These are phyloP conservation scores for Temnothorax curvispinosus DNA, from an alignment of 1,140 invertebrate species.

Conservation along the genomic window DNA sequence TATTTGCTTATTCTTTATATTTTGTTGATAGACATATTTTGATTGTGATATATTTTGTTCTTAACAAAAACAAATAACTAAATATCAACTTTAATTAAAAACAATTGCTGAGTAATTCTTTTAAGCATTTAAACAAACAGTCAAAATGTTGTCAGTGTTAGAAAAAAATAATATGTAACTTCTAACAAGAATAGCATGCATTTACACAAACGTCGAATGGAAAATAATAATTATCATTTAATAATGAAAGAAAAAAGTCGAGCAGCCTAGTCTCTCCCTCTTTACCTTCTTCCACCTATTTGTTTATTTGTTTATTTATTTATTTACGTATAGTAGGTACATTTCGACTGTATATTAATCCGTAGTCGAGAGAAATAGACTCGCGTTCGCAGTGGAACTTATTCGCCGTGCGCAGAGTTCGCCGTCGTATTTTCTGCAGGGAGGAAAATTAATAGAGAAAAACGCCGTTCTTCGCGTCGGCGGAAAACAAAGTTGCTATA, in stretches of 20 bases:
- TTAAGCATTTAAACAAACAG: neutral
- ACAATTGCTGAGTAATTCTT: neutral
- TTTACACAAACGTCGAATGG: neutral
- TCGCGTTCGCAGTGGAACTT: constrained; percentile 34
- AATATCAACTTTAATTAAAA: neutral
- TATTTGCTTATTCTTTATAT: constrained; percentile 14
- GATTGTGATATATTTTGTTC: neutral
- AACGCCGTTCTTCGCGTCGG: constrained; percentile 17
- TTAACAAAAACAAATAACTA: neutral
- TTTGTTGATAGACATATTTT: constrained; percentile 11
- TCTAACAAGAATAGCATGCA: constrained; percentile 4
- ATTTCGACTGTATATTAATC: constrained; percentile 60
- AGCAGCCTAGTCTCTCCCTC: constrained; percentile 9
- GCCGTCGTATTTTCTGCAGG: constrained; percentile 33
- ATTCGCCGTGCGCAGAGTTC: constrained; percentile 30
- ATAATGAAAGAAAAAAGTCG: neutral
- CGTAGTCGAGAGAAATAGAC: constrained; percentile 56
- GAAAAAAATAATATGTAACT: neutral
- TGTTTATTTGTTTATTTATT: constrained; percentile 61
- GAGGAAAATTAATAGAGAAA: constrained; percentile 38
- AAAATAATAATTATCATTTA: constrained; percentile 24
- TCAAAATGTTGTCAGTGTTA: neutral
- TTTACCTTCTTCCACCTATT: constrained; percentile 35
- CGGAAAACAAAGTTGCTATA: constrained; percentile 18
- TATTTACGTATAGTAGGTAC: constrained; percentile 72